These are phyloP conservation scores for Festucalex cinctus DNA, from an alignment of 2,113 vertebrate species.

Conservation along the genomic window DNA sequence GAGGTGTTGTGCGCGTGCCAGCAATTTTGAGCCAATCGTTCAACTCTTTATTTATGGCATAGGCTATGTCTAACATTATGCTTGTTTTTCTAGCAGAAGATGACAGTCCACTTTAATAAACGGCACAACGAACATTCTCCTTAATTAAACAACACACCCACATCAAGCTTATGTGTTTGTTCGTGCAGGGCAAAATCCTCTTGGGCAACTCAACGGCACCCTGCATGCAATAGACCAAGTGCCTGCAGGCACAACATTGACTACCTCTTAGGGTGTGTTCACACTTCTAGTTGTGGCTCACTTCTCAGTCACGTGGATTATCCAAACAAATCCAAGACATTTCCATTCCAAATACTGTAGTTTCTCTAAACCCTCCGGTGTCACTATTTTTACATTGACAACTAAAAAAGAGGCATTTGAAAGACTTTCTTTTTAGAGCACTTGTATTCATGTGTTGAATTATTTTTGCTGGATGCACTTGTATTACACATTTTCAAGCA, in stretches of 20 bases:
- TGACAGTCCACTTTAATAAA: neutral
- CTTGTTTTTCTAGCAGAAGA: neutral
- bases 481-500: slow-evolving; percentile 29
- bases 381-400: neutral
- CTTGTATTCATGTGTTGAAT: slow-evolving; percentile 11
- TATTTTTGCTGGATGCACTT: slow-evolving; percentile 19
- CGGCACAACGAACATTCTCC: neutral
- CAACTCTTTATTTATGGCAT: neutral
- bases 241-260: neutral
- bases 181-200: neutral
- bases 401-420: slow-evolving; percentile 20
- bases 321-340: neutral
- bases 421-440: slow-evolving; percentile 25
- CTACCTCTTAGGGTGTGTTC: neutral
- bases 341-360: neutral
- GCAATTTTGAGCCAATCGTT: neutral
- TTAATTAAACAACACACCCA: neutral
- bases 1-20: neutral
- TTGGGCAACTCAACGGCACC: neutral
- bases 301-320: neutral
- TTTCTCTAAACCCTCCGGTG: slow-evolving; percentile 24
- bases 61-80: neutral
- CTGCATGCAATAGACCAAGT: neutral
- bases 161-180: neutral
- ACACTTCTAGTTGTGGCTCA: neutral